These are phyloP conservation scores for Scaptomyza caliginosa DNA, from an alignment of 2,888 invertebrate species.

Conservation along the genomic window DNA sequence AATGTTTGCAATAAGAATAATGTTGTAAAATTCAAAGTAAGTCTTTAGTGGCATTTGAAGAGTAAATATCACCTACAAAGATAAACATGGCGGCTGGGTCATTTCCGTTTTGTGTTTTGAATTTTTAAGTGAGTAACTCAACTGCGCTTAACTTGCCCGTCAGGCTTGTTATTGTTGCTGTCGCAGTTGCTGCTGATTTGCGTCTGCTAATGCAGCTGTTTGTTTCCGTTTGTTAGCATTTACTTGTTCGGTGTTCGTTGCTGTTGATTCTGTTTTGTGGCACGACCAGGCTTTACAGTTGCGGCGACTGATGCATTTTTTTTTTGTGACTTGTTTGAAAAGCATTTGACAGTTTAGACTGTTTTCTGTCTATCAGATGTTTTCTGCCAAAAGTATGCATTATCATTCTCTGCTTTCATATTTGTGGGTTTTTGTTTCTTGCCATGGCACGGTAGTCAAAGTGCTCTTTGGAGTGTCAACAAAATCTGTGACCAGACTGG, in stretches of 20 bases:
- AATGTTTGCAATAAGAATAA: background rate
- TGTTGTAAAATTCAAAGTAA: too few species aligned
- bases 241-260: constrained; percentile 57
- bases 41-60: background rate
- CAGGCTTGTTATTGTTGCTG: constrained; percentile 25
- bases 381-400: constrained; percentile 44
- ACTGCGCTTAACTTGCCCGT: constrained; percentile 48
- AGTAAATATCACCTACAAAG: background rate
- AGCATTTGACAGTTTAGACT: constrained; percentile 54
- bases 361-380: constrained; percentile 39
- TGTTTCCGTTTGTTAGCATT: constrained; percentile 77
- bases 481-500: constrained; percentile 40
- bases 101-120: constrained; percentile 81
- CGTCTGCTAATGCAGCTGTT: constrained; percentile 75
- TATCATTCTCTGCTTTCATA: constrained; percentile 6
- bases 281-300: constrained; percentile 42
- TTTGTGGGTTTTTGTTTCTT: background rate
- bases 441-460: constrained; percentile 31
- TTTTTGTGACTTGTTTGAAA: constrained; percentile 20
- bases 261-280: constrained; percentile 40
- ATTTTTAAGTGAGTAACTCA: constrained; percentile 80
- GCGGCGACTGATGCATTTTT: constrained; percentile 32
- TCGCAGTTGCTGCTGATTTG: constrained; percentile 50
- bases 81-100: constrained; percentile 65
- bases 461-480: constrained; percentile 58